Base-by-base conservation (phyloP, 2,888 invertebrate species). In the Cryptocheilus praepositus region DNA sequence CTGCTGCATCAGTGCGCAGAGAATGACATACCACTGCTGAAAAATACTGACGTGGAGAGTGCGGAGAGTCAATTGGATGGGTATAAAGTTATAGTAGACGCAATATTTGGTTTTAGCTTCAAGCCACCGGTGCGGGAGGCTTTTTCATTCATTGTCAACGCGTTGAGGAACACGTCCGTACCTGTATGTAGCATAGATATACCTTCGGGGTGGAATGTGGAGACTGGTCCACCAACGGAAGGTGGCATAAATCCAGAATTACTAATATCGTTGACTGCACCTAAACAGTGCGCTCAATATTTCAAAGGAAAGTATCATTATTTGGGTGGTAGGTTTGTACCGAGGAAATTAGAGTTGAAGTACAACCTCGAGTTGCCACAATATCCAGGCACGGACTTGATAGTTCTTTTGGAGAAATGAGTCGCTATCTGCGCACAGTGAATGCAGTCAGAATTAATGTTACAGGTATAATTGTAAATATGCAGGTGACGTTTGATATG, bases 141-240 rank as follows among this genome's bases (percentile, higher is more conserved):
- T 55, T 94, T 97, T 88, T 88, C 91, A 46, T 92, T 93, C 4
- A 92, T 95, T 13, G 89, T 97, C 77, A 90, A 93, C 73, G 19
- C 75, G 36, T 16, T 79, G 19, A 91, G 92, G 79, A 89, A 91
- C 45, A 90, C 92, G 4, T 90, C 88, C 44, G 78, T 93, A 54
- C 95, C 95, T 13, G 92, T 96, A 73, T 91, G 89, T 87, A 97
- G 98, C 87, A 93, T 99, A 82, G 99, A 99, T 85, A 96, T 99
- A 79, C 99, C 99, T 0, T 98, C 98, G 85, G 99, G 99, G n/a
- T 99, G 99, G 99, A 92, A 99, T 90, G 96, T 99, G 1, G 98
- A 99, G 88, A 91, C 90, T 19, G 98, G 98, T 0, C 92, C 94
- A 85, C 87, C 91, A 58, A 49, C 67, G 1, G 84, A 90, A 52